Percentiles rank a stretch among this genome's conserved stretches.
These are phyloP conservation scores for Nomada goodeniana DNA, from an alignment of 2,888 invertebrate genomes.

Conservation along the genomic window DNA sequence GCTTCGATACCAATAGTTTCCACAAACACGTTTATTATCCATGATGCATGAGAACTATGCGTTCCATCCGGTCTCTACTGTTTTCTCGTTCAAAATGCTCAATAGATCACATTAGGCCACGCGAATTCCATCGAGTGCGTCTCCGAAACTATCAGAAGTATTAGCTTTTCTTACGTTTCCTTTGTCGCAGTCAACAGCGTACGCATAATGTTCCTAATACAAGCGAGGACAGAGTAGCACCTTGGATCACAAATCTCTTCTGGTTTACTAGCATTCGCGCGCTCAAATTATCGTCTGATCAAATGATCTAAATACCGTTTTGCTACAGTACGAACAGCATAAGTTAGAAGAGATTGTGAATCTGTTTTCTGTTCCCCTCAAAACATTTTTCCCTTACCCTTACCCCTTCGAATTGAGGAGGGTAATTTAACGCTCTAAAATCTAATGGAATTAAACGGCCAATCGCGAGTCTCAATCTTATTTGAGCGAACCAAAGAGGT, in stretches of 20 bases:
- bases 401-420: neutral
- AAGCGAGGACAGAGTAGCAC: slow-evolving; percentile 55
- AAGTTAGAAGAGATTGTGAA: slow-evolving; percentile 46
- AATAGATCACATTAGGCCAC: slow-evolving; percentile 72
- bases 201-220: slow-evolving; percentile 36
- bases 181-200: slow-evolving; percentile 28
- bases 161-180: slow-evolving; percentile 2
- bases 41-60: slow-evolving; percentile 35
- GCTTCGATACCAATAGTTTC: slow-evolving; percentile 55
- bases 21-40: slow-evolving; percentile 41
- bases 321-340: slow-evolving; percentile 13
- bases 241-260: slow-evolving; percentile 52
- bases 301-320: slow-evolving; percentile 30
- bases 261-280: slow-evolving; percentile 3
- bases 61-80: slow-evolving; percentile 19
- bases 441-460: slow-evolving; percentile 40
- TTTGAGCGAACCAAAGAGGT: neutral
- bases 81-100: slow-evolving; percentile 60
- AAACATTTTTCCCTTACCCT: slow-evolving; percentile 5
- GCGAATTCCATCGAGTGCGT: slow-evolving; percentile 56
- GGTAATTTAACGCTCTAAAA: slow-evolving; percentile 26
- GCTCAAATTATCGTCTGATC: slow-evolving; percentile 6
- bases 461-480: neutral
- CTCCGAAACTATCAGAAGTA: slow-evolving; percentile 36
- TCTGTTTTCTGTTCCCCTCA: slow-evolving; percentile 27